Evolutionary conservation across 2,888 invertebrate species (phyloP), one percentile per base, ranked within the genome.

Genomic region (Andrena flavipes): DNA sequence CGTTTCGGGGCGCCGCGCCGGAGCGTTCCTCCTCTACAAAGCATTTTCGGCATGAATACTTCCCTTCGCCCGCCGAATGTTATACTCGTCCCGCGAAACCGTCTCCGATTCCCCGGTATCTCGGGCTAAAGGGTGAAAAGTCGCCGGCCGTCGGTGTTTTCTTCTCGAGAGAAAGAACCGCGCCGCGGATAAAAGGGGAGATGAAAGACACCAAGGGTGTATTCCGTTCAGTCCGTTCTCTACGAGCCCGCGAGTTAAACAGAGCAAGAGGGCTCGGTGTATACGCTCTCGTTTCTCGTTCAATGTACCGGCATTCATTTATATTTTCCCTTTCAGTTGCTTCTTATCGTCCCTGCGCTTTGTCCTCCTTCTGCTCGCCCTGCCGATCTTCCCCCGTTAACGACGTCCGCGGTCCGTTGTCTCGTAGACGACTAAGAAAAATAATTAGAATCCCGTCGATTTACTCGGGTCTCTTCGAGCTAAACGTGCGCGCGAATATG

Each of bases 281-380:
- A 81, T 63, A 75, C 69, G 69, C 75, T 72, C 77, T 77, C 80
- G 68, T 84, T 84, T 84, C 84, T 80, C 75, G 74, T 77, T 75
- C 72, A 76, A 84, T 76, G 26, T 82, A 56, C 77, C 80, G 49
- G 65, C 75, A 76, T 84, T 85, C 84, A 84, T 84, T 81, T 84
- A 68, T 71, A 84, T 69, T 78, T 76, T 72, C 65, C 68, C 72
- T 79, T 79, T 70, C 84, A 51, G 62, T 54, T 56, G 65, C 69
- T 75, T 67, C 76, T 76, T 73, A 56, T 67, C 65, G 63, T 49
- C 56, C 76, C 71, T 65, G 56, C 70, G 35, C 72, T 68, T 76
- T 76, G 70, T 63, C 59, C 59, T 48, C 48, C 35, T 26, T 60
- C 60, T 30, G 16, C 51, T 54, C 26, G 29, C 51, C 51, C n/a